phyloP scores from a whole-genome alignment of 2,888 invertebrate genomes.

The Fissipunctia ypsillon region DNA sequence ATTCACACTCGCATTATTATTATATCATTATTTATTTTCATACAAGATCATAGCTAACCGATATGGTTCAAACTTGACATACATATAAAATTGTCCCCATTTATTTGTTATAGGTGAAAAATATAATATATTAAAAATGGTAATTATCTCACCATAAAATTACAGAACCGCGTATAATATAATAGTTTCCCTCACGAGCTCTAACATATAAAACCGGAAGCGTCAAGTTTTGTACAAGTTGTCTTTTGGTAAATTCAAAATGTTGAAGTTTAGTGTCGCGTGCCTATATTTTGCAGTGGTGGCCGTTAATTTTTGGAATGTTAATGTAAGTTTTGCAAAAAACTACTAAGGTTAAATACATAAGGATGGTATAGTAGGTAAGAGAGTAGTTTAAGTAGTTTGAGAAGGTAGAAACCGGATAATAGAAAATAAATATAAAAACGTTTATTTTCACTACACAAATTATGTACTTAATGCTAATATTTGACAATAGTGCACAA shows the following conservation, averaged over 20 bases:
- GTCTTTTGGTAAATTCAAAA: constrained; percentile 28
- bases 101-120: constrained; percentile 32
- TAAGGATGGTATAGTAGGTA: no score
- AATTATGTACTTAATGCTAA: no score
- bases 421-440: no score
- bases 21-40: neutral
- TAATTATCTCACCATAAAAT: constrained; percentile 44
- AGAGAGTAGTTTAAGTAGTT: no score
- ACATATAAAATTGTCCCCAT: neutral
- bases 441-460: no score
- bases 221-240: neutral
- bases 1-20: neutral
- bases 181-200: constrained; percentile 15
- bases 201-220: constrained; percentile 36
- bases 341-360: no score
- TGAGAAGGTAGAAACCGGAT: neutral
- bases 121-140: constrained; percentile 13
- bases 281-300: constrained; percentile 33
- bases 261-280: constrained; percentile 52
- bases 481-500: no score
- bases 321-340: constrained; percentile 33
- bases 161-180: constrained; percentile 13
- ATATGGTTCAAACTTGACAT: constrained; percentile 51
- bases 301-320: constrained; percentile 31
- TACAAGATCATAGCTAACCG: neutral